Base-by-base conservation (phyloP, 2,113 vertebrate species). In the Calidris pugnax region DNA sequence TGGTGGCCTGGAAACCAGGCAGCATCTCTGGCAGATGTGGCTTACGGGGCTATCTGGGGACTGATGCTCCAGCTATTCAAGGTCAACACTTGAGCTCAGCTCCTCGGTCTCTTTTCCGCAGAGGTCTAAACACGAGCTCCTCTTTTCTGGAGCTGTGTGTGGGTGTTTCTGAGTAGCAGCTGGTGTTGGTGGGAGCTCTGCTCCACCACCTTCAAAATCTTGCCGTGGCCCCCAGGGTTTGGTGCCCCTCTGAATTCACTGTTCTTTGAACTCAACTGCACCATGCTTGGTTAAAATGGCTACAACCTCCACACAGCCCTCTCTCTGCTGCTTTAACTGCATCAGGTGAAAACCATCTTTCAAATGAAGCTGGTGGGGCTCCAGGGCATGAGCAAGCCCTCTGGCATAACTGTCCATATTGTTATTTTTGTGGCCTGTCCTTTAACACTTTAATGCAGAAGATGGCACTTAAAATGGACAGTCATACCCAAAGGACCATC, bases 171-270 rank as follows among this genome's bases (percentile, higher is more conserved):
- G 51, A 69, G 32, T 16, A 51, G 8, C 19, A 73, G 23, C 33
- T 35, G 35, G 39, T 60, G 33, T 5, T 69, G 72, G 33, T 73
- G 60, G 37, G 68, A 84, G 35, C 32, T 24, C 47, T 74, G 43
- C 24, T 55, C 12, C 37, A 39, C n/a, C 6, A 47, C 28, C 50
- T 86, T 24, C 24, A 63, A 71, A 78, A 55, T 14, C 23, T 43
- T 23, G 5, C 55, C 55, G 47, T 0, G 0, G 9, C 3, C 5
- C 16, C 6, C 26, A 45, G 17, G 27, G 4, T 45, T 41, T 77
- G 33, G 24, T 87, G 59, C 27, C 4, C 5, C 50, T 80, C 67
- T 57, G 59, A 55, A 69, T 43, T 66, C 41, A 16, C 22, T 0
- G 3, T 21, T 50, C 27, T 50, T 33, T 27, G 62, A 82, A 60